phyloP scores from a whole-genome alignment of 2,113 vertebrate genomes.

The Mastomys coucha region DNA sequence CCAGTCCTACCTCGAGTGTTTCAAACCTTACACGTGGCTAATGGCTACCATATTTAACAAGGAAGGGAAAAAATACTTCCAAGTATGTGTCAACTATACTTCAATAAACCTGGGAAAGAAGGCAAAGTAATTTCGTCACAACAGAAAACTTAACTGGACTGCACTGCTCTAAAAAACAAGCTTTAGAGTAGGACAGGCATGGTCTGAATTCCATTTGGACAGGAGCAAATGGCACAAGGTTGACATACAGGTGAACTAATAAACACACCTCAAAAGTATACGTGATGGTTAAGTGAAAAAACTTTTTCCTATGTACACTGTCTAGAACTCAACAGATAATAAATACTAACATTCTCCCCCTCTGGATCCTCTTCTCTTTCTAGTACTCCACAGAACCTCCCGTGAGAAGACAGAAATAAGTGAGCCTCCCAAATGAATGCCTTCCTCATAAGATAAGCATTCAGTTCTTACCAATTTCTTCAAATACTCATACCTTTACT shows the following conservation, averaged over 20 bases:
- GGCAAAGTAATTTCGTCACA: not conserved
- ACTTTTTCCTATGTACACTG: not conserved
- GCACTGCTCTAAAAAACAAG: constrained; percentile 30
- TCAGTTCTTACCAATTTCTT: constrained; percentile 58
- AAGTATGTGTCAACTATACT: not conserved
- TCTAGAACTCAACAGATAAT: constrained; percentile 35
- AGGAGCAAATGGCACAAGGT: not conserved
- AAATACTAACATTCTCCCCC: constrained; percentile 42
- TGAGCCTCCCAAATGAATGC: constrained; percentile 14
- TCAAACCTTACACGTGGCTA: not conserved
- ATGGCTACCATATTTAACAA: constrained; percentile 39
- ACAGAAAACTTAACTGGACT: constrained; percentile 48
- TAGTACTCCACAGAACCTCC: constrained; percentile 1
- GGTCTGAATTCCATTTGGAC: not conserved
- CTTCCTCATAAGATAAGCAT: constrained; percentile 37
- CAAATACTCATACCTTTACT: constrained; percentile 46
- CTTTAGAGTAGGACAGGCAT: not conserved
- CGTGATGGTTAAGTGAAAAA: constrained; percentile 17
- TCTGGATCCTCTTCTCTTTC: not conserved
- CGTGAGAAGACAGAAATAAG: constrained; percentile 47
- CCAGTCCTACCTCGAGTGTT: not conserved
- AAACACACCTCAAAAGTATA: constrained; percentile 26
- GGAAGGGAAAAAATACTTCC: not conserved
- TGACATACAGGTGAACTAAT: not conserved
- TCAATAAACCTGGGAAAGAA: not conserved